Conservation (phyloP, 2,113 vertebrate genomes). For the Aspiorhynchus laticeps region DNA sequence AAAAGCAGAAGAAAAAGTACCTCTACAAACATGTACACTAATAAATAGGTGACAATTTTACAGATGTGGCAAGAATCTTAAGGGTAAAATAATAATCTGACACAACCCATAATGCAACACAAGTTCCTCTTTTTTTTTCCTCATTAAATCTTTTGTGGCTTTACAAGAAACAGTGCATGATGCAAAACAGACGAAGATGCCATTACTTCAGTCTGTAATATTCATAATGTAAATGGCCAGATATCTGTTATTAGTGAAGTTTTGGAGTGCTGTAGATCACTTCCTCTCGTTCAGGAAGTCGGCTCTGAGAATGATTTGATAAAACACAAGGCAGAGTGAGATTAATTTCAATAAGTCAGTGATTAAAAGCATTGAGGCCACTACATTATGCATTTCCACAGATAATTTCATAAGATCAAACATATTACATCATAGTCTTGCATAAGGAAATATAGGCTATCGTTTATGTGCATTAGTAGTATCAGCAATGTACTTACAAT, state of each 20-base stretch:
- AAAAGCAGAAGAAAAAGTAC: background rate
- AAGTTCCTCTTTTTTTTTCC: background rate
- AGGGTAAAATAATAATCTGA: background rate
- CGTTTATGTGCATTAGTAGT: background rate
- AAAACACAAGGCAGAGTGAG: background rate
- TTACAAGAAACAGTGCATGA: background rate
- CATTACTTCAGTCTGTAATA: background rate
- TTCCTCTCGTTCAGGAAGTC: background rate
- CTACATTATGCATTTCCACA: background rate
- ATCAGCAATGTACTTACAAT: background rate
- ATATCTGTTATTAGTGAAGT: background rate
- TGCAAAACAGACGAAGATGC: background rate
- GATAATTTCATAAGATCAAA: background rate
- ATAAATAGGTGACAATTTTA: background rate
- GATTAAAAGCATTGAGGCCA: background rate
- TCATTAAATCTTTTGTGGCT: background rate
- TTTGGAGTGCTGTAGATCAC: constrained; percentile 46
- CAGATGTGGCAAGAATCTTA: background rate
- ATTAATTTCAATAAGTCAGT: background rate
- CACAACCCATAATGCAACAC: background rate
- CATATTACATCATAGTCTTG: background rate
- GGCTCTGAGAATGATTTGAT: background rate
- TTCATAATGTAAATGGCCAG: background rate
- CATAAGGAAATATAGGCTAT: background rate
- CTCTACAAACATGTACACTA: background rate